Base-by-base conservation (phyloP, 2,113 vertebrate genomes). In the Phrynosoma blainvillii region DNA sequence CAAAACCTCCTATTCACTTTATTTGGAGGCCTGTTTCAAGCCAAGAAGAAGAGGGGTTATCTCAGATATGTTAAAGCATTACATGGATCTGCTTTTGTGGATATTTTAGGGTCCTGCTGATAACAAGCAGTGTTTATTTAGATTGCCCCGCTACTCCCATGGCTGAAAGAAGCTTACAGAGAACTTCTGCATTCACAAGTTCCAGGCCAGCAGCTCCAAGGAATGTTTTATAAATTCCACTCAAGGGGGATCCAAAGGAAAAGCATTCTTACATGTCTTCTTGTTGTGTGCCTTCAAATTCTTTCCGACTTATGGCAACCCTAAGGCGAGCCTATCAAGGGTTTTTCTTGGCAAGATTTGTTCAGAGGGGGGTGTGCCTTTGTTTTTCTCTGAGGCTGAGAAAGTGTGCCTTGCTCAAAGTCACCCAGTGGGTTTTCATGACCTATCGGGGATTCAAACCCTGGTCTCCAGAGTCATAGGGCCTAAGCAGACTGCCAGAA, bases 1-100 rank as follows among this genome's bases (percentile, higher is more conserved):
- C 6, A 47, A 80, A 54, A 84, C 1, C 81, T 92, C 80, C 91
- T 87, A 79, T 88, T 82, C 89, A 86, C 42, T 18, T 90, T 92
- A 90, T 91, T 80, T 86, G 71, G 91, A 89, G 91, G 90, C 89
- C 12, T 0, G 20, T 68, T 89, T 94, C 92, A 94, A 91, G 93
- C 91, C 94, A 93, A 94, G 40, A 0, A 16, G 77, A 85, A 85
- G 36, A 74, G 23, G 32, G 85, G 78, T 81, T 79, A 87, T 89
- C 93, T 76, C 89, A 85, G 71, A 90, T 0, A 0, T 87, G 27
- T 3, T 1, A 0, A 20, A 78, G 75, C 11, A 0, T 84, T 40
- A 75, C 89, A 89, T 88, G 89, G 0, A 93, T 89, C 89, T 87
- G 91, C 94, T 95, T 95, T 94, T 94, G 93, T 93, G 95, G 94